These are phyloP conservation scores for Lerema accius DNA, from an alignment of 1,140 invertebrate genomes.

Conservation along the genomic window DNA sequence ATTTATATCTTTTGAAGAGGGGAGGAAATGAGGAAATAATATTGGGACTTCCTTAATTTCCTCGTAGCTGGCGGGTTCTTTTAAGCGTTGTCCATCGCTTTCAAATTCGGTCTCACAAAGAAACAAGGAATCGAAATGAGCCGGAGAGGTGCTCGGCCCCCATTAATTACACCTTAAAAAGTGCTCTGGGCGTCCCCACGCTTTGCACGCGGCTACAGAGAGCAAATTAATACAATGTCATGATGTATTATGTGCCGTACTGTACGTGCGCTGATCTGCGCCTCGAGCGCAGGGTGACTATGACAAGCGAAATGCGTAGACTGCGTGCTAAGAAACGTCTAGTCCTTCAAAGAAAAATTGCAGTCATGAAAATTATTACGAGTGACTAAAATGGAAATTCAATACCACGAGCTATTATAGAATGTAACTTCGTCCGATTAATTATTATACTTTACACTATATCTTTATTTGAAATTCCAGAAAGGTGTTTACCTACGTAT, in stretches of 20 bases:
- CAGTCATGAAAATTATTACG: no score
- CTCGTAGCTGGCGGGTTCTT: constrained; percentile 18
- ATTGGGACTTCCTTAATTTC: constrained; percentile 12
- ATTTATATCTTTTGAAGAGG: no score
- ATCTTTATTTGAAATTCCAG: no score
- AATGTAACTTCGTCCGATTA: no score
- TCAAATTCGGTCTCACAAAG: constrained; percentile 38
- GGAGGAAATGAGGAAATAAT: background rate
- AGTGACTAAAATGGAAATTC: no score
- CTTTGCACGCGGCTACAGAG: constrained; percentile 10
- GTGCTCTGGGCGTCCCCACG: constrained; percentile 14
- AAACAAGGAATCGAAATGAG: constrained; percentile 57
- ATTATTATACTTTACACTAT: no score
- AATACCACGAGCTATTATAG: no score
- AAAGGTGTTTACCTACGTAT: no score
- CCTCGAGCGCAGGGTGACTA: constrained; percentile 30
- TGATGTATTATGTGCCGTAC: constrained; percentile 37
- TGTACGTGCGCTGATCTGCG: constrained; percentile 31
- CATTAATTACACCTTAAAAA: constrained; percentile 56
- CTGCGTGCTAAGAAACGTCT: background rate
- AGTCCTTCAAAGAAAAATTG: no score
- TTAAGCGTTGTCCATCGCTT: constrained; percentile 38
- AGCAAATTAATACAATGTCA: constrained; percentile 36
- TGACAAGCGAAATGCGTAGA: constrained; percentile 2
- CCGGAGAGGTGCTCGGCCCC: constrained; percentile 46